phyloP scores from a whole-genome alignment of 2,888 invertebrate species.

The Hesperia comma region DNA sequence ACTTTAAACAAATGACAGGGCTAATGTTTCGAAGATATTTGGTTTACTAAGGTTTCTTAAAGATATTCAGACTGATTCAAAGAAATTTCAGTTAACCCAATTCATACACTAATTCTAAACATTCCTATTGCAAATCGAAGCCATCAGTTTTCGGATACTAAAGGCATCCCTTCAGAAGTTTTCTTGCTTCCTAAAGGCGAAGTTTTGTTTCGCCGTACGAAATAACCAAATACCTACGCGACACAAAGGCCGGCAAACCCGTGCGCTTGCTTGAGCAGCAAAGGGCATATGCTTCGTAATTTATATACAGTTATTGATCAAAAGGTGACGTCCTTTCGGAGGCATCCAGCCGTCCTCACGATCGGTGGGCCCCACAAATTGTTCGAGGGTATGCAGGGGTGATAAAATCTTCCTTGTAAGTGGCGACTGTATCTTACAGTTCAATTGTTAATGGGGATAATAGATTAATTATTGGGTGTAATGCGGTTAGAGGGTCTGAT shows the following conservation, averaged over 20 bases:
- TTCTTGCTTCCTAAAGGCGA: constrained; percentile 46
- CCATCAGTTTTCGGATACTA: constrained; percentile 31
- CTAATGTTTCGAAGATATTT: too few species aligned
- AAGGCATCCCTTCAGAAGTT: constrained; percentile 34
- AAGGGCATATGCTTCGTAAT: constrained; percentile 82
- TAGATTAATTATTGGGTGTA: constrained; percentile 59
- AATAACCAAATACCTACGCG: constrained; percentile 53
- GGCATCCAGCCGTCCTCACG: constrained; percentile 71
- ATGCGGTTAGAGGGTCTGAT: constrained; percentile 42
- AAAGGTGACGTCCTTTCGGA: constrained; percentile 81
- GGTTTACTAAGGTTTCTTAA: too few species aligned
- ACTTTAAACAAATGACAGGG: too few species aligned
- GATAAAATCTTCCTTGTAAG: constrained; percentile 75
- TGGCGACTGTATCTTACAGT: constrained; percentile 56
- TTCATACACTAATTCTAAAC: constrained; percentile 7
- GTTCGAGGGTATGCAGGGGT: constrained; percentile 69
- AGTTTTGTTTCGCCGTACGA: constrained; percentile 45
- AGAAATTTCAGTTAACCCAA: too few species aligned
- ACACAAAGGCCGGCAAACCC: constrained; percentile 70
- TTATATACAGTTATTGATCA: constrained; percentile 84
- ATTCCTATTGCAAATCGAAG: neutral
- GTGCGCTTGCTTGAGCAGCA: constrained; percentile 73
- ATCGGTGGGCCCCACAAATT: constrained; percentile 70
- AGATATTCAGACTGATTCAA: too few species aligned
- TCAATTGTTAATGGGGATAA: constrained; percentile 61